A percentile compares a stretch with the other conserved stretches of the same genome.
Evolutionary conservation across 2,797 vertebrate genomes (phyloP).

Genomic region (Amazonetta brasiliensis): DNA sequence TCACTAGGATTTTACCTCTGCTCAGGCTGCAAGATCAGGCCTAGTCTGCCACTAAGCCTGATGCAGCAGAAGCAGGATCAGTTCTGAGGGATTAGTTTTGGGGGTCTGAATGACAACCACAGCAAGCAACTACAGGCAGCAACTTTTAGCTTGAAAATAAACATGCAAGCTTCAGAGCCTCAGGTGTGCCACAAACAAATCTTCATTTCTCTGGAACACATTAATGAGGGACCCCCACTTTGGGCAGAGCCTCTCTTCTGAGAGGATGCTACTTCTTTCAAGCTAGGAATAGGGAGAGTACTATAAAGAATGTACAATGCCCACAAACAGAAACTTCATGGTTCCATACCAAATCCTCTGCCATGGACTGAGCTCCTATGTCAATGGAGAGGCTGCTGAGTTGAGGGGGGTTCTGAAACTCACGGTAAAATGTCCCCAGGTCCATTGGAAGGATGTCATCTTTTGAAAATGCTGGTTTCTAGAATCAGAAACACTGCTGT

Average conservation of each 20-base stretch:
- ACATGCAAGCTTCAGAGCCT: background rate
- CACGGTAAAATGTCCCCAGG: slow-evolving; percentile 96
- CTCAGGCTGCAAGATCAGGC: background rate
- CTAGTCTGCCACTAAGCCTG: background rate
- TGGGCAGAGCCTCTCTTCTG: background rate
- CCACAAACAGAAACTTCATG: background rate
- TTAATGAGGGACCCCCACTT: background rate
- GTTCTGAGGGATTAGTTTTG: background rate
- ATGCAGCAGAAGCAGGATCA: background rate
- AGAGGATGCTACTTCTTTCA: background rate
- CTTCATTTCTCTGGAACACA: background rate
- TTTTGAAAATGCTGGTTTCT: slow-evolving; percentile 99
- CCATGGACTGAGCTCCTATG: slow-evolving; percentile 97
- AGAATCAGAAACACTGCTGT: slow-evolving; percentile 46
- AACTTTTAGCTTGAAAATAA: background rate
- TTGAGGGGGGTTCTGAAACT: slow-evolving; percentile 98
- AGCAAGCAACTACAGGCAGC: background rate
- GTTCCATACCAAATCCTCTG: slow-evolving; percentile 93
- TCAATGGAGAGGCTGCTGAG: slow-evolving; percentile 95
- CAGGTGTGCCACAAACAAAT: background rate
- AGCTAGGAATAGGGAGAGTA: background rate
- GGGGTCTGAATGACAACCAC: background rate
- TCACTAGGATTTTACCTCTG: background rate
- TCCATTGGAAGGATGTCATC: slow-evolving; percentile 98
- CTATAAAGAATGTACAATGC: background rate